Conservation (phyloP, 2,113 vertebrate species). For the Corythoichthys intestinalis region DNA sequence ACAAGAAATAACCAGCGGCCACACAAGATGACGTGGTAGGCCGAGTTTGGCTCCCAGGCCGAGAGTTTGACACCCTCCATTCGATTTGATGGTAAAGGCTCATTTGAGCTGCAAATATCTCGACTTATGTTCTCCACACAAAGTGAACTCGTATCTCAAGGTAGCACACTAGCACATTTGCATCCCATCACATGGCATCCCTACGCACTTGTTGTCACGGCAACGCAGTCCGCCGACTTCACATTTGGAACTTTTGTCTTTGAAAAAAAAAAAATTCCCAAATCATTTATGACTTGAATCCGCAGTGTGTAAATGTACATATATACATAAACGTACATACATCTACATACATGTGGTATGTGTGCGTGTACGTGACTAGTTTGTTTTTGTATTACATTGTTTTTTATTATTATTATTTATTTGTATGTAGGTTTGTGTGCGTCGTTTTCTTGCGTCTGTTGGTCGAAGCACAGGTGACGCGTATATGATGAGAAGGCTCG, state of each 20-base stretch:
- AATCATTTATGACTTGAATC: background rate
- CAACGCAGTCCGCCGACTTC: background rate
- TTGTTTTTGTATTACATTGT: background rate
- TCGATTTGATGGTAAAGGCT: too few relatives aligned
- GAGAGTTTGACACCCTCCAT: too few relatives aligned
- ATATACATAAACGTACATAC: background rate
- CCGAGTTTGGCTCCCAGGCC: too few relatives aligned
- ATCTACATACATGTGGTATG: constrained; percentile 2
- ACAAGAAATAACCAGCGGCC: too few relatives aligned
- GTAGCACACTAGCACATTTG: background rate
- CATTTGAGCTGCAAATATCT: too few relatives aligned
- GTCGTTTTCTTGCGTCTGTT: background rate
- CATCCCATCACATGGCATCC: background rate
- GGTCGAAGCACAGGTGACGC: background rate
- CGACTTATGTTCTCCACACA: too few relatives aligned
- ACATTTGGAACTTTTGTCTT: background rate
- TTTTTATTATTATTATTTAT: background rate
- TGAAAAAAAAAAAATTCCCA: background rate
- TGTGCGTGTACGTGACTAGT: background rate
- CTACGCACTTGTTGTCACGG: background rate
- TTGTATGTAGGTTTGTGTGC: background rate
- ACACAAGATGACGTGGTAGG: too few relatives aligned
- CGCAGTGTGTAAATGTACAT: background rate
- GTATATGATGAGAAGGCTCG: constrained; percentile 11
- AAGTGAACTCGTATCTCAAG: background rate